Base-by-base conservation (phyloP, 2,888 invertebrate genomes). In the Spilarctia lutea region DNA sequence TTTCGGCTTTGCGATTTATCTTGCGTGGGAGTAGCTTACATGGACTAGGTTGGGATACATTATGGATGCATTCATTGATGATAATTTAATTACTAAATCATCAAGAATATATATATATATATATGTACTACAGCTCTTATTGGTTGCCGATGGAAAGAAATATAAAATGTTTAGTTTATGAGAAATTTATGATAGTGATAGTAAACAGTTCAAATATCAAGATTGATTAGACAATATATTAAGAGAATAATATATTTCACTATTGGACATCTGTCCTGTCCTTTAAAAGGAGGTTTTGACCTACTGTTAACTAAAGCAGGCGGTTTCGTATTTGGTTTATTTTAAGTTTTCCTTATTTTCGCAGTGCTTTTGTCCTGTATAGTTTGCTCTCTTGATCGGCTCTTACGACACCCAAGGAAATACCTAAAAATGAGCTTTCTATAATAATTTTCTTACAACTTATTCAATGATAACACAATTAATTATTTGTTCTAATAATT, bases 1-100 rank as follows among this genome's bases (percentile, higher is more conserved):
- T 76, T 76, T 76, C 68, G 56, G 73, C 76, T 80, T 75, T 68
- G 78, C 78, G 71, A 74, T 45, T 75, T 77, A 79, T 68, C 73
- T 78, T 42, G 69, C 73, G 78, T 82, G 73, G 77, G 78, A 63
- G 73, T 70, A 56, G 42, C 56, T 65, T 68, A 76, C 72, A 76
- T 63, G 68, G 69, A 56, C 63, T 13, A 66, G 33, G 65, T 27
- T 73, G n/a, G 11, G 24, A 52, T 10, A 74, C 35, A 65, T 65
- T 73, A 74, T 42, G 10, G 13, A 42, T 42, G 0, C 42, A 42
- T 42, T 42, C 42, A 75, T 68, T 74, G 45, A 52, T 60, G 10
- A n/a, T 63, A 63, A 60, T 39, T 65, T 63, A 27, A 60, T 60
- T 39, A 56, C 10, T 4, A 8, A 56, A n/a, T 56, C 60, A 35